Evolutionary conservation across 1,140 invertebrate genomes (phyloP), one percentile per base, ranked within the genome.

Genomic region (Bombus polaris): DNA sequence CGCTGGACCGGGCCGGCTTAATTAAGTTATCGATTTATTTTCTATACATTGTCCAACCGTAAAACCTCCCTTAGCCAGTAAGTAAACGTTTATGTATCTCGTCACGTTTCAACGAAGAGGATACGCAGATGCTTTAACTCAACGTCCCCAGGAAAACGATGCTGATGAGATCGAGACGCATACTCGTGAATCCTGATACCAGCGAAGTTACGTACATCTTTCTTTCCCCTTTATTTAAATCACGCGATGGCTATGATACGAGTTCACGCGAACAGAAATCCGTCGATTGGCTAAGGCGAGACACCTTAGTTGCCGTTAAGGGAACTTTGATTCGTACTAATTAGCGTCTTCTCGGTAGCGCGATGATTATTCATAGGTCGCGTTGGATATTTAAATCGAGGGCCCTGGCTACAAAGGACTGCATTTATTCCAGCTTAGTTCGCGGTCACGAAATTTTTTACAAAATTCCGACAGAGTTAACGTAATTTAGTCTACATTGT

Each of bases 21-120:
- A 94, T 94, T 94, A 93, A 94, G 92, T 94, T 93, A 94, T 92
- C 93, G 91, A 93, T 94, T 94, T 94, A 93, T 94, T 94, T 93
- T 93, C 92, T 88, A 85, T 62, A 70, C 90, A 93, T 93, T 92
- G 90, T 91, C 84, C 85, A 35, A 80, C 83, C 84, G 88, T 90
- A 90, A 92, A 92, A 39, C 57, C 28, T n/a, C 13, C n/a, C 53
- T 59, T 35, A 25, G 53, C 39, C 47, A 68, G 79, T 89, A 92
- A 93, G 89, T 88, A 81, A 90, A 77, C 87, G 73, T 92, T 92
- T 91, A 89, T 80, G 74, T 85, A 81, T 62, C 87, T 74, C 87
- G 88, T 92, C 90, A 91, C 91, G 90, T 90, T 82, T 90, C 62
- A 81, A 18, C 39, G 39, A 59, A 44, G 59, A 59, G 59, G 77